Evolutionary conservation across 2,113 vertebrate genomes (phyloP).

Genomic region (Odontophorus gujanensis): DNA sequence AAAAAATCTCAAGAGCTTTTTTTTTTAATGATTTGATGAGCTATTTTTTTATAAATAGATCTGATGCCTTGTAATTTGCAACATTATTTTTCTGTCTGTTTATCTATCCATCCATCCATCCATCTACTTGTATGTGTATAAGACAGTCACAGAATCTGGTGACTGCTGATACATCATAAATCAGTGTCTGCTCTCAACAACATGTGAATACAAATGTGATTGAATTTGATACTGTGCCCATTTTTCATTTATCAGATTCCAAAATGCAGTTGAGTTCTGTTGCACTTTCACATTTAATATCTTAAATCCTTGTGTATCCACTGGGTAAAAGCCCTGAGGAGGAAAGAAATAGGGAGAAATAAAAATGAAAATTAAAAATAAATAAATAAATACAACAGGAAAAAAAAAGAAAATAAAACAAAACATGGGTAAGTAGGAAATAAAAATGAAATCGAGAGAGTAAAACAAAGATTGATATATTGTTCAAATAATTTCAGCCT

Average conservation of each 20-base stretch:
- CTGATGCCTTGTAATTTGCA: slow-evolving; percentile 55
- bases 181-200: slow-evolving; percentile 70
- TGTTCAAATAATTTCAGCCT: neutral
- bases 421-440: neutral
- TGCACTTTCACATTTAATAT: slow-evolving; percentile 14
- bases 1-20: slow-evolving; percentile 35
- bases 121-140: slow-evolving; percentile 45
- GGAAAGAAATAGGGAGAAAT: neutral
- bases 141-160: slow-evolving; percentile 69
- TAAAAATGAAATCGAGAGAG: neutral
- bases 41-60: slow-evolving; percentile 48
- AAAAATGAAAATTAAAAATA: neutral
- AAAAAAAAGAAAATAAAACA: neutral
- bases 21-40: slow-evolving; percentile 28
- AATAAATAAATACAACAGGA: no score
- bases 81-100: slow-evolving; percentile 71
- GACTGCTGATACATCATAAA: slow-evolving; percentile 74
- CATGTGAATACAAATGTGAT: slow-evolving; percentile 77
- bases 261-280: slow-evolving; percentile 37
- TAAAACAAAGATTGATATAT: neutral
- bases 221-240: slow-evolving; percentile 66
- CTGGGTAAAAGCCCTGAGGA: neutral
- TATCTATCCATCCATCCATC: slow-evolving; percentile 55
- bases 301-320: slow-evolving; percentile 17
- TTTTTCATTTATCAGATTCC: slow-evolving; percentile 71